phyloP scores from a whole-genome alignment of 1,140 invertebrate species.

The Trichonephila clavata region DNA sequence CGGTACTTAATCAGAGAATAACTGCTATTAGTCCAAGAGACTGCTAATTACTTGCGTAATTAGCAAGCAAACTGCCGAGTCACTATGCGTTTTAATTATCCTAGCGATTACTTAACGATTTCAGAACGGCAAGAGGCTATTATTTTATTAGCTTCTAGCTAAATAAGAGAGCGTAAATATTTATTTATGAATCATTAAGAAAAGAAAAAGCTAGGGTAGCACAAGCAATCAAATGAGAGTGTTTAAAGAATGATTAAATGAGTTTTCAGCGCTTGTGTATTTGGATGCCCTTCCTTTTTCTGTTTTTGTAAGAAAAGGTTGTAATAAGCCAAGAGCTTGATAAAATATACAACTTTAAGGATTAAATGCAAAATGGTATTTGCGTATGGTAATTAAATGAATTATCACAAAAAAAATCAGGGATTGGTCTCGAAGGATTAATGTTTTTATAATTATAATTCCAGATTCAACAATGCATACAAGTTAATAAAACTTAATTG shows the following conservation, averaged over 20 bases:
- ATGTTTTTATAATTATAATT: not conserved
- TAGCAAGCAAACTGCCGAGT: slow-evolving; percentile 55
- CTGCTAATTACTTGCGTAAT: slow-evolving; percentile 61
- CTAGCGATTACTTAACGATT: slow-evolving; percentile 66
- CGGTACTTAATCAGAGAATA: slow-evolving; percentile 55
- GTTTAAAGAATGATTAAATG: slow-evolving; percentile 41
- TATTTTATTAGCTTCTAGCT: slow-evolving; percentile 59
- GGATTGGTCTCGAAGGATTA: not conserved
- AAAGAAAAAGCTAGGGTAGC: not conserved
- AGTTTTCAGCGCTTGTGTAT: not conserved
- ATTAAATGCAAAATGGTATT: not conserved
- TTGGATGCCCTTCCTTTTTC: not conserved
- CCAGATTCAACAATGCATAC: no score
- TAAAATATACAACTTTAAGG: not conserved
- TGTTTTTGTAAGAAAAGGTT: not conserved
- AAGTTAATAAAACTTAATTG: not conserved
- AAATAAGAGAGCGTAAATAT: slow-evolving; percentile 65
- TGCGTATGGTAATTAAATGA: not conserved
- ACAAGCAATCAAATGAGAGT: slow-evolving; percentile 4
- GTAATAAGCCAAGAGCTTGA: not conserved
- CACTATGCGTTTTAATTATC: slow-evolving; percentile 60
- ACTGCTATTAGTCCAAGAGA: slow-evolving; percentile 30
- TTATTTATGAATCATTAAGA: slow-evolving; percentile 52
- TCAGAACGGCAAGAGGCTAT: slow-evolving; percentile 35
- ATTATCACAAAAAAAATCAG: not conserved